Base-by-base conservation (phyloP, 1,140 invertebrate species). In the Aphidius gifuensis region DNA sequence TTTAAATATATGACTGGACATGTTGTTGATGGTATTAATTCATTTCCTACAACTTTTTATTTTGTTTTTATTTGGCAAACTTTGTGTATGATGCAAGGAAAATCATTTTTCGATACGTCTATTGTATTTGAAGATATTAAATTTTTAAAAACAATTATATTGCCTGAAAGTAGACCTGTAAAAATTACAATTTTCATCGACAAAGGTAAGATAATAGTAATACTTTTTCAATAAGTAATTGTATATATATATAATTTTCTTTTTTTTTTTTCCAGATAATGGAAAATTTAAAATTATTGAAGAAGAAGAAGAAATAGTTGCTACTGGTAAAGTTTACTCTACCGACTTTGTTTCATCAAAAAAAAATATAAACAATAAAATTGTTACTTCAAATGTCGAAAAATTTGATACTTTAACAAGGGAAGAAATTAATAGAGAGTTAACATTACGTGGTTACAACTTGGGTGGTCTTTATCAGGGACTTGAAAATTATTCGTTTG, bases 11-110 rank as follows among this genome's bases (percentile, higher is more conserved):
- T 93, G 76, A 77, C 80, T 32, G 94, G 93, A 4, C 94, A 98
- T 76, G 84, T 90, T 5, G 91, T 98, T 68, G 94, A 98, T 79
- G 89, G 89, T 1, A 86, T 94, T 68, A 90, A 92, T 66, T 73
- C 97, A 0, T 90, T 92, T 64, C 96, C 96, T 4, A 94, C 94
- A 0, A 96, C 94, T 9, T 93, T 92, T 38, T 98, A 92, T 72
- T 70, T 92, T 61, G 78, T 87, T 5, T 78, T 97, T 11, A 92
- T 92, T 1, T 97, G 95, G 95, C 91, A 93, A 75, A 92, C 92
- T 3, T 73, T 97, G 32, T 90, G 90, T n/a, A 86, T 91, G 76
- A 86, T 93, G 81, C 84, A 85, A 69, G 88, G 88, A 53, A 81
- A 87, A 56, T 73, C 84, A 1, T 89, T 84, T 69, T 87, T 89